These are phyloP conservation scores for Caracal caracal DNA, from an alignment of 2,113 vertebrate species.

Conservation along the genomic window DNA sequence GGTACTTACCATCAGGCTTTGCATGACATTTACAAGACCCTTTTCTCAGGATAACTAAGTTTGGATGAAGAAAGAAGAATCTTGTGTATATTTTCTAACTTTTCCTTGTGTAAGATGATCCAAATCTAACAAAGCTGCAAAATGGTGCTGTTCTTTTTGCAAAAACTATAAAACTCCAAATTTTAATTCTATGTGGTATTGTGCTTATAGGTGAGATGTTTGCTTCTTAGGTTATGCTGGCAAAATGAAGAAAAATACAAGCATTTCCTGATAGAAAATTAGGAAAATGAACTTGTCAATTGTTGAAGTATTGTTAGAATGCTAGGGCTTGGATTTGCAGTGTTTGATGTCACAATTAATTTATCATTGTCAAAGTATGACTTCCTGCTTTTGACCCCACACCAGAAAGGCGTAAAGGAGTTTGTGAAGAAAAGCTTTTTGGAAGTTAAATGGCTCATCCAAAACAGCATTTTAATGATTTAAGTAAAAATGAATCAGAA, in stretches of 20 bases:
- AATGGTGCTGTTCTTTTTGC: not conserved
- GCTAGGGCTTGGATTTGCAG: conserved; percentile 12
- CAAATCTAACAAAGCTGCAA: not conserved
- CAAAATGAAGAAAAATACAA: conserved; percentile 48
- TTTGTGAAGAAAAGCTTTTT: conserved; percentile 73
- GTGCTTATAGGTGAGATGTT: not conserved
- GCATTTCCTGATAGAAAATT: conserved; percentile 49
- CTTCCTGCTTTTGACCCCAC: conserved; percentile 78
- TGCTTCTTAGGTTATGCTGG: not conserved
- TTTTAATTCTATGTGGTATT: not conserved
- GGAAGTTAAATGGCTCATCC: conserved; percentile 78
- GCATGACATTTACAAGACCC: not conserved
- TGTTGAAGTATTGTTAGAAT: conserved; percentile 35
- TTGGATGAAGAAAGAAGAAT: not conserved
- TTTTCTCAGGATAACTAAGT: not conserved
- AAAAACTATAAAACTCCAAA: not conserved
- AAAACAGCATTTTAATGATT: conserved; percentile 80
- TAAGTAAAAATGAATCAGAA: conserved; percentile 82
- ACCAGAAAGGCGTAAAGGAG: conserved; percentile 76
- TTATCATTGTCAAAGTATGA: conserved; percentile 69
- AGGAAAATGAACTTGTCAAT: conserved; percentile 61
- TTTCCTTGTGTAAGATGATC: not conserved
- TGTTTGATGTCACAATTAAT: conserved; percentile 77
- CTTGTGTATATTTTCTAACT: not conserved
- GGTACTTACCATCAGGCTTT: not conserved